A percentile compares a stretch with the other conserved stretches of the same genome.
Conservation (phyloP, 2,797 vertebrate species). For the Crenichthys baileyi region DNA sequence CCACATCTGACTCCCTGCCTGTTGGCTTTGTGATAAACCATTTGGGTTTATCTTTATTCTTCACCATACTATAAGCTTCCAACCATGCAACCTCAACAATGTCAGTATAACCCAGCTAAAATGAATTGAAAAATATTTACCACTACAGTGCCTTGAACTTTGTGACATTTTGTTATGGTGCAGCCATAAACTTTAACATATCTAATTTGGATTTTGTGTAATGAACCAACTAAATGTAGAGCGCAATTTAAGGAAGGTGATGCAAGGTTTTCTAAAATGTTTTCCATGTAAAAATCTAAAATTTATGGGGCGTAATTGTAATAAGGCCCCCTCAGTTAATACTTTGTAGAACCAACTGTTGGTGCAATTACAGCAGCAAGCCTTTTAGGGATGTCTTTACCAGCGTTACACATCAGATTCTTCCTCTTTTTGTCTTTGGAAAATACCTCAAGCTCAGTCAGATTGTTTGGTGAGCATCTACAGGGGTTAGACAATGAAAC, state of each 20-base stretch:
- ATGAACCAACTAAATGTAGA: neutral
- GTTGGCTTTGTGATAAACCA: conserved; percentile 61
- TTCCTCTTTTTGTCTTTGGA: too few species aligned
- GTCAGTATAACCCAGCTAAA: too few species aligned
- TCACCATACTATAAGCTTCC: neutral
- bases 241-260: neutral
- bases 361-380: too few species aligned
- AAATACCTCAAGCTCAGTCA: neutral
- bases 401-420: too few species aligned
- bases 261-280: neutral
- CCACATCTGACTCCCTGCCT: conserved; percentile 29
- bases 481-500: too few species aligned
- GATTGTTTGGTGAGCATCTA: too few species aligned
- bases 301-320: neutral
- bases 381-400: too few species aligned
- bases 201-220: neutral
- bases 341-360: too few species aligned
- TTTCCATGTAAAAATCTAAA: neutral
- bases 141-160: neutral
- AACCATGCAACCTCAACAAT: neutral
- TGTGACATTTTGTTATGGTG: neutral
- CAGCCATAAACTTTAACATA: neutral
- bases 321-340: neutral
- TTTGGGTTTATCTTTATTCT: conserved; percentile 46
- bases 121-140: neutral